Evolutionary conservation across 1,140 invertebrate genomes (phyloP).

Genomic region (Himalopsyche phryganea): DNA sequence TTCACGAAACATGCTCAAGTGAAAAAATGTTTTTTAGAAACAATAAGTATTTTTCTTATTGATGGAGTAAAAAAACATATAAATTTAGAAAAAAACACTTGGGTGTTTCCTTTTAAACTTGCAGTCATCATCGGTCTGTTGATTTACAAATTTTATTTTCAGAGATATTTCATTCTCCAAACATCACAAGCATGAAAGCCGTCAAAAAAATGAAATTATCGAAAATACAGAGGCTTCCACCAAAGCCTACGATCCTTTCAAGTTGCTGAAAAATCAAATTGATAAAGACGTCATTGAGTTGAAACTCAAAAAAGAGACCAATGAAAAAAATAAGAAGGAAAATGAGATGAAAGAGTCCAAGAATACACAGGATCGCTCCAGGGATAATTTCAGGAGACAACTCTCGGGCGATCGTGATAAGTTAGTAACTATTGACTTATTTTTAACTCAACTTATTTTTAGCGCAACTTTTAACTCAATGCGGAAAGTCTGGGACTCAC

Average conservation of each 20-base stretch:
- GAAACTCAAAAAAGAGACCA: conserved; percentile 16
- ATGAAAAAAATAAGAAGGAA: conserved; percentile 3
- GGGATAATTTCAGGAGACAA: conserved; percentile 2
- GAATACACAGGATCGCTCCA: background rate
- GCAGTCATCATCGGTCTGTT: no score
- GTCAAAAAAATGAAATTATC: background rate
- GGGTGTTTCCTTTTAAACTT: no score
- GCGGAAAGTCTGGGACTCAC: no score
- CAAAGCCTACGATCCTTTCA: conserved; percentile 20
- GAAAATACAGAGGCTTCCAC: conserved; percentile 8
- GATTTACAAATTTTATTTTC: no score
- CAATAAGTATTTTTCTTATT: no score
- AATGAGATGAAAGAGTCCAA: background rate
- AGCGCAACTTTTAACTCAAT: no score
- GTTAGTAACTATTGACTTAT: conserved; percentile 2
- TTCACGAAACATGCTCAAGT: no score
- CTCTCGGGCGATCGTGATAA: conserved; percentile 10
- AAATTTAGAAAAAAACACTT: no score
- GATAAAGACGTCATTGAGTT: conserved; percentile 13
- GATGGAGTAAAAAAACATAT: no score
- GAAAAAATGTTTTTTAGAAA: no score
- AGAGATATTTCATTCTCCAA: conserved; percentile 4
- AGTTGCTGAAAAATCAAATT: conserved; percentile 21
- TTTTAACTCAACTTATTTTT: background rate
- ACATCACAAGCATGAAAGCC: conserved; percentile 2